Evolutionary conservation across 1,140 invertebrate species (phyloP), one percentile per base, ranked within the genome.

Genomic region (Drosophila baimaii): DNA sequence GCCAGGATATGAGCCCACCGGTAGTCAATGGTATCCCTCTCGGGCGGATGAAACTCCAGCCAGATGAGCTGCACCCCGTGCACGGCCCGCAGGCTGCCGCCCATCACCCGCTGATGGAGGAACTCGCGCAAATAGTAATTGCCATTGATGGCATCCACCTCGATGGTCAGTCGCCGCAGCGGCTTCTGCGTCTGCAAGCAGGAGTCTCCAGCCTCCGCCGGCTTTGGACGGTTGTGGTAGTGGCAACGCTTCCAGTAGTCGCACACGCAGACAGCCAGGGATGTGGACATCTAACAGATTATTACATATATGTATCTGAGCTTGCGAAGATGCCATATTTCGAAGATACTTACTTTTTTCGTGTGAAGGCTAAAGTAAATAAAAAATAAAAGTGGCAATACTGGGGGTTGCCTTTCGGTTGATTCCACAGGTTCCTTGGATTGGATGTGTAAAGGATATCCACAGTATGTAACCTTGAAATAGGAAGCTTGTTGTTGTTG

Each of bases 1-100:
- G 79, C 92, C 71, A 89, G 80, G 91, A 82, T 93, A 74, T 91
- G 92, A 85, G 93, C 93, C 93, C 95, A 95, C 62, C 93, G 93
- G 82, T 94, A 94, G 92, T 96, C 95, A 65, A 96, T 92, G 39
- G 95, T 93, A 81, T 96, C 94, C 59, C 90, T 93, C 29, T 92
- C 93, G 9, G 95, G 94, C 27, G 92, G 92, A 65, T 92, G 79
- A 29, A 95, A 77, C 19, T 76, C 37, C 15, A 92, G 17, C 86
- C 90, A 91, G 3, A 91, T 25, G 17, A 91, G 33, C 33, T 89
- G 59, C 7, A 86, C 74, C 0, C 65, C 77, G 19, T 82, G 51
- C 1, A 52, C 46, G 7, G 12, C 35, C 57, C 23, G 41, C 13
- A 85, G 55, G 13, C 7, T n/a, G 3, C 43, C n/a, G 13, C 33